Base-by-base conservation (phyloP, 2,113 vertebrate genomes). In the Oenanthe melanoleuca region DNA sequence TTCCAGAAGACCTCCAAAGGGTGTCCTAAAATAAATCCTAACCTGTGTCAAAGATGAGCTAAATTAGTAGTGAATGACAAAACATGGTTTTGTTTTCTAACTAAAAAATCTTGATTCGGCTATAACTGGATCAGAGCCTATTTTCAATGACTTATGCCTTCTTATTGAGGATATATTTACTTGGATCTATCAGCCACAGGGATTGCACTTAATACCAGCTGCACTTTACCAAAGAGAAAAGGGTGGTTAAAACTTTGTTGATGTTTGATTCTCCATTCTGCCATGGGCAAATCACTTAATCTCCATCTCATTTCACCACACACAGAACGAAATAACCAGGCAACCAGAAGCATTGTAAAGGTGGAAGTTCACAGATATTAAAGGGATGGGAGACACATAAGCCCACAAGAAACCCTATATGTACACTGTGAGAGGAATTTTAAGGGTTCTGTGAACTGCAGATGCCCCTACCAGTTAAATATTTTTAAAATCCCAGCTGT, bases 271-370 rank as follows among this genome's bases (percentile, higher is more conserved):
- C 79, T 74, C 52, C 22, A 24, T 67, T 88, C 75, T 92, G 85
- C 72, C 72, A 71, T 3, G 1, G 69, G 60, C 74, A 91, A 66
- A 93, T 65, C 88, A 92, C 38, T 95, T 89, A 64, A 92, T 94
- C 89, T 95, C 55, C 72, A 66, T 74, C 93, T 93, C 69, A 86
- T 72, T 93, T 95, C 82, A 88, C 61, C 60, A 61, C 82, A 67
- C 4, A 5, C 53, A 86, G 61, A 86, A 57, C 90, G 34, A 52
- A 80, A 44, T 60, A 66, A 80, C 67, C 47, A 74, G 49, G 50
- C 55, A 95, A 84, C 16, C 16, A 53, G 55, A 64, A 53, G 31
- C 15, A 11, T 4, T 15, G 19, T 57, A 83, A 85, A 65, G 45
- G 47, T 77, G 42, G 33, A 81, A 56, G 70, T 60, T 86, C 60